Evolutionary conservation across 2,888 invertebrate species (phyloP).

Genomic region (Ornithoptera priamus): DNA sequence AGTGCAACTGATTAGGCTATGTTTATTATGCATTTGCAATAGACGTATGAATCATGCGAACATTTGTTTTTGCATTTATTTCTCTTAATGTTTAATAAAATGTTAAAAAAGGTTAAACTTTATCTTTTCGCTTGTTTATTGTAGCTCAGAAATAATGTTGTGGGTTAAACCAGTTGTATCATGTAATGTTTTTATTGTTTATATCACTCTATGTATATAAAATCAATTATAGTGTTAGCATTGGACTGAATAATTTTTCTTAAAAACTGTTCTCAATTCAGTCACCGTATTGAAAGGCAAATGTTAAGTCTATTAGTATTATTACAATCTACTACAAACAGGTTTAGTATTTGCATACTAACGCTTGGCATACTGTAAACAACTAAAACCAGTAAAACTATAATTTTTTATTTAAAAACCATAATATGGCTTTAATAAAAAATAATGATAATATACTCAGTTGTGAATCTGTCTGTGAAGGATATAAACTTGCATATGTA

Average conservation of each 20-base stretch:
- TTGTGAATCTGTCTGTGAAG: background rate
- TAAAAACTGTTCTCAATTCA: too few relatives aligned
- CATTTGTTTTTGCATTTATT: constrained; percentile 3
- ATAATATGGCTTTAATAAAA: too few relatives aligned
- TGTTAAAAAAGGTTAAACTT: constrained; percentile 3
- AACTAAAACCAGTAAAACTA: too few relatives aligned
- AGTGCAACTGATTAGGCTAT: background rate
- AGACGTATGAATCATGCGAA: background rate
- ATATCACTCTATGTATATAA: background rate
- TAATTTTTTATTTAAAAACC: too few relatives aligned
- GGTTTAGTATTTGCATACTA: too few relatives aligned
- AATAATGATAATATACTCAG: too few relatives aligned
- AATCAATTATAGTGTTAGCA: too few relatives aligned
- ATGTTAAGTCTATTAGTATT: too few relatives aligned
- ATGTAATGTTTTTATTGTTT: background rate
- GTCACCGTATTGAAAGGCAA: too few relatives aligned
- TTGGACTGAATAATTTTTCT: too few relatives aligned
- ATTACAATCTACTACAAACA: too few relatives aligned
- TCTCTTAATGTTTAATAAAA: background rate
- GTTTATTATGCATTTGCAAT: background rate
- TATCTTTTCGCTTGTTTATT: constrained; percentile 7
- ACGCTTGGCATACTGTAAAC: too few relatives aligned
- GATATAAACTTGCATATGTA: background rate
- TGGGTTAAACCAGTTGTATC: background rate
- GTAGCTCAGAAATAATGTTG: background rate